A percentile compares a stretch with the other conserved stretches of the same genome.
phyloP scores from a whole-genome alignment of 2,797 vertebrate species.

The Pipistrellus kuhlii region DNA sequence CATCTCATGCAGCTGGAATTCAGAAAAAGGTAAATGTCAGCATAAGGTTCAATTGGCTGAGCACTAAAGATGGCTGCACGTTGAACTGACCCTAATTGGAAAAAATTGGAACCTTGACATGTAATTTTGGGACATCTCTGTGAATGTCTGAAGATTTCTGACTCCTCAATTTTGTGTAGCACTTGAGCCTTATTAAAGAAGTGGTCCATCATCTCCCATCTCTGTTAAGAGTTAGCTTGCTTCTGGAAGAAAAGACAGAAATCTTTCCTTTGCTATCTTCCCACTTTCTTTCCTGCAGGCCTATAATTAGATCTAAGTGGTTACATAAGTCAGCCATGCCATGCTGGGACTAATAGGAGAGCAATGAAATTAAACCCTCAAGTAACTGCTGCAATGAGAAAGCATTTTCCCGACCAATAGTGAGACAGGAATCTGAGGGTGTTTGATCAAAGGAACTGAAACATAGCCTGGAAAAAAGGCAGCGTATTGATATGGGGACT shows the following conservation, averaged over 20 bases:
- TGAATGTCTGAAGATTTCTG: neutral
- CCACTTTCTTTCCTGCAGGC: neutral
- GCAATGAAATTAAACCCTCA: neutral
- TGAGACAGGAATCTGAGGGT: neutral
- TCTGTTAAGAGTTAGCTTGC: neutral
- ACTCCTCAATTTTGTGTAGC: neutral
- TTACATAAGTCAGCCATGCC: neutral
- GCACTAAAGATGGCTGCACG: neutral
- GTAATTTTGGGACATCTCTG: neutral
- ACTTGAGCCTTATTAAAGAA: neutral
- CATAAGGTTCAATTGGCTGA: neutral
- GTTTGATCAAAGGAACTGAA: neutral
- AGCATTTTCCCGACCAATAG: neutral
- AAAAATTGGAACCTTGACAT: neutral
- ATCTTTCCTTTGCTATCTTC: neutral
- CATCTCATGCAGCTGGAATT: neutral
- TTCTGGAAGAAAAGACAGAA: neutral
- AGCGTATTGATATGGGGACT: neutral
- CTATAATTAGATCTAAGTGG: neutral
- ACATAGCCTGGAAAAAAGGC: neutral
- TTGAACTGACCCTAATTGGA: neutral
- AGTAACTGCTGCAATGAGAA: neutral
- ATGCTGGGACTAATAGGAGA: neutral
- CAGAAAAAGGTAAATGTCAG: neutral
- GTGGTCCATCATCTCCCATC: rapidly evolving